Conservation (phyloP, 2,113 vertebrate species). For the Chloropsis cyanopogon region DNA sequence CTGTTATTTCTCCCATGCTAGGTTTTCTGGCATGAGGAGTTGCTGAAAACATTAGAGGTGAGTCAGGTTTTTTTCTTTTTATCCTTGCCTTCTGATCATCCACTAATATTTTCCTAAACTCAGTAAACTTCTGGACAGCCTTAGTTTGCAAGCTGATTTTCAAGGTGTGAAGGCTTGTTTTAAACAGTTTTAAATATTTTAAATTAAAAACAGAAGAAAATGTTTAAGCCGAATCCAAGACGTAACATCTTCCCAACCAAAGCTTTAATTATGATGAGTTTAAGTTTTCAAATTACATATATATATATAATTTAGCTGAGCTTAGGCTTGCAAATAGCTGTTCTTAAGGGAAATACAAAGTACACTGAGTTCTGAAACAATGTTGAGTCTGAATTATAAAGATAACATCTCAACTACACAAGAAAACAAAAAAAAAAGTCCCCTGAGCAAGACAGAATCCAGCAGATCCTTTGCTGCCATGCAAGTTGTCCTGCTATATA, state of each 20-base stretch:
- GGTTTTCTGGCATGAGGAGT: not conserved
- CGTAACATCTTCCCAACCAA: not conserved
- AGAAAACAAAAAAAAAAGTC: not conserved
- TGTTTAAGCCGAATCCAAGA: not conserved
- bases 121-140: not conserved
- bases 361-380: not conserved
- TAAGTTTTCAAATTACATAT: not conserved
- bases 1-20: slow-evolving; percentile 26
- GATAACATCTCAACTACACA: not conserved
- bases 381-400: not conserved
- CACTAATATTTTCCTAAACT: not conserved
- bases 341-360: not conserved
- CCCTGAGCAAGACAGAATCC: not conserved
- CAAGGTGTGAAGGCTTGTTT: not conserved
- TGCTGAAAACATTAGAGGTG: not conserved
- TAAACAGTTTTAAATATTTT: not conserved
- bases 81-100: not conserved
- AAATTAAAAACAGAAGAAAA: not conserved
- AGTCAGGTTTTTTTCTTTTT: slow-evolving; percentile 12
- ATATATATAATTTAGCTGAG: not conserved
- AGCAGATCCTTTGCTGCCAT: not conserved
- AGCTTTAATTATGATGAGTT: not conserved
- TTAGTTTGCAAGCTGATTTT: not conserved
- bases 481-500: not conserved
- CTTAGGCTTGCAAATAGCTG: not conserved